Percentiles rank a stretch among this genome's conserved stretches.
phyloP scores from a whole-genome alignment of 2,797 vertebrate species.

The Ceryle rudis region DNA sequence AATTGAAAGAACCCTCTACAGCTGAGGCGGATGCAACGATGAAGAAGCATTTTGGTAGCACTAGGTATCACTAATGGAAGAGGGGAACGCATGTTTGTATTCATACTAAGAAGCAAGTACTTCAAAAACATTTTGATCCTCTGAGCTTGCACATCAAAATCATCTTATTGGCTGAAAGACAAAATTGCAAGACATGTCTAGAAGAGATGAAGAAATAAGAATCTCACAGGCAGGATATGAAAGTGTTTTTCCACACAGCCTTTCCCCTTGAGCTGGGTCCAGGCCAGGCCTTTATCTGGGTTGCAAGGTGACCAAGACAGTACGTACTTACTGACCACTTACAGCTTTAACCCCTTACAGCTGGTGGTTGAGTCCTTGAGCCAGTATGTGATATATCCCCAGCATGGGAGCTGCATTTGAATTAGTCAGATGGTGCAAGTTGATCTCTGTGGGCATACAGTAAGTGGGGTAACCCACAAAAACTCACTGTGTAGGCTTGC shows the following conservation, averaged over 20 bases:
- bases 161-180: background rate
- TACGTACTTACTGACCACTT: background rate
- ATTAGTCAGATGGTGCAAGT: background rate
- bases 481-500: background rate
- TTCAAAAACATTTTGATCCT: background rate
- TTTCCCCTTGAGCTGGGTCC: background rate
- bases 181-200: background rate
- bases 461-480: background rate
- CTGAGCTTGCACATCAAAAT: background rate
- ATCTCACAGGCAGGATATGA: background rate
- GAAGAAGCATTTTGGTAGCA: background rate
- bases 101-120: background rate
- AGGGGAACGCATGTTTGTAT: background rate
- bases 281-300: background rate
- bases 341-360: background rate
- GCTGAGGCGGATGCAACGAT: background rate
- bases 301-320: background rate
- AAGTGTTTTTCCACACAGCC: background rate
- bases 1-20: background rate
- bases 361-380: background rate
- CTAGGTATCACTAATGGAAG: background rate
- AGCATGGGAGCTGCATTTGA: background rate
- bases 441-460: background rate
- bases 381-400: rapidly evolving
- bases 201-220: background rate